These are phyloP conservation scores for Luffia ferchaultella DNA, from an alignment of 2,888 invertebrate species.

Conservation along the genomic window DNA sequence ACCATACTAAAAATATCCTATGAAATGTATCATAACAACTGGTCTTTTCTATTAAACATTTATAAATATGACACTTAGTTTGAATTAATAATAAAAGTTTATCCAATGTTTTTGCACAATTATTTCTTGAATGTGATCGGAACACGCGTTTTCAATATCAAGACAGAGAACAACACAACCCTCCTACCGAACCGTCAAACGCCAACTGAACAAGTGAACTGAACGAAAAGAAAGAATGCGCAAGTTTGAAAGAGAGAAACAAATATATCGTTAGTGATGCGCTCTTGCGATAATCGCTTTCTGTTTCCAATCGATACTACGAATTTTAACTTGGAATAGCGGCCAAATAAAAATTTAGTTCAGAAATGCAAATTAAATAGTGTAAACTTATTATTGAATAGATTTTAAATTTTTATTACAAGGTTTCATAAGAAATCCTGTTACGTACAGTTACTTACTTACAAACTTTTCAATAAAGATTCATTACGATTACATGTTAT, in stretches of 20 bases:
- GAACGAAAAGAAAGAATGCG: conserved; percentile 15
- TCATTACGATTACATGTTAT: too few relatives aligned
- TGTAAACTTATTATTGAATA: too few relatives aligned
- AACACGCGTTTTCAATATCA: conserved; percentile 33
- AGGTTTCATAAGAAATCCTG: too few relatives aligned
- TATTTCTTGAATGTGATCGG: background rate
- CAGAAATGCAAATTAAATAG: too few relatives aligned
- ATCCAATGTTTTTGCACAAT: background rate
- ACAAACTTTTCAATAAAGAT: too few relatives aligned
- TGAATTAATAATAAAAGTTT: background rate
- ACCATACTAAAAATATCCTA: conserved; percentile 17
- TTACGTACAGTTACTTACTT: too few relatives aligned
- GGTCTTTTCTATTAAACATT: background rate
- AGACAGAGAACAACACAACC: conserved; percentile 16
- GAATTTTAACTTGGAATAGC: too few relatives aligned
- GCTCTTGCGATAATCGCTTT: background rate
- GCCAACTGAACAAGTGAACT: too few relatives aligned
- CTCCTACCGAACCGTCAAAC: conserved; percentile 19
- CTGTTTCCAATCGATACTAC: background rate
- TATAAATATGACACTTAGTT: too few relatives aligned
- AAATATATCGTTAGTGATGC: conserved; percentile 16
- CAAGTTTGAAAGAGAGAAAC: conserved; percentile 21
- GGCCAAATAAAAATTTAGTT: too few relatives aligned
- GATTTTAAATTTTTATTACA: too few relatives aligned
- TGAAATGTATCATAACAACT: background rate